Percentiles rank a stretch among this genome's conserved stretches.
These are phyloP conservation scores for Hydroisotoma schaefferi DNA, from an alignment of 2,888 invertebrate genomes.

Conservation along the genomic window DNA sequence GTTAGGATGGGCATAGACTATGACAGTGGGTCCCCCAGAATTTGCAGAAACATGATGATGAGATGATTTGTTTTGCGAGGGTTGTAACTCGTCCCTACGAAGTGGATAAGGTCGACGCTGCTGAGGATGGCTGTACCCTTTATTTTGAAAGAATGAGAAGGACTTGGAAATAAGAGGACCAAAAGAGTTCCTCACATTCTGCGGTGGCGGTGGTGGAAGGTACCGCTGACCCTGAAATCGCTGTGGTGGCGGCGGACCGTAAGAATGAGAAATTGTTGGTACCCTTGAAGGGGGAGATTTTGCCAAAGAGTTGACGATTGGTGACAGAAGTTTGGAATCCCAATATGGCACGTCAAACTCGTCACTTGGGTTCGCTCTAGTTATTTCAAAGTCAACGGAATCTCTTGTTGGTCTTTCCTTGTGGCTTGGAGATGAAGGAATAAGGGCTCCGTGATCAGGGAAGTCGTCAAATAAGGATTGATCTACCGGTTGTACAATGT, in stretches of 20 bases:
- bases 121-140: constrained; percentile 7
- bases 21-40: constrained; percentile 44
- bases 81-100: neutral
- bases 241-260: neutral
- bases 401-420: constrained; percentile 20
- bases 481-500: neutral
- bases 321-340: constrained; percentile 27
- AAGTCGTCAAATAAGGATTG: constrained; percentile 40
- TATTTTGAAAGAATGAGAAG: neutral
- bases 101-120: neutral
- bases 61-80: neutral
- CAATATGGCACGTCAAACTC: constrained; percentile 31
- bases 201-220: neutral
- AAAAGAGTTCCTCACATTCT: neutral
- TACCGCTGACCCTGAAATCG: neutral
- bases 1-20: constrained; percentile 36
- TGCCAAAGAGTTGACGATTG: constrained; percentile 33
- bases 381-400: constrained; percentile 28
- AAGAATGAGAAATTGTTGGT: neutral
- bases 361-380: constrained; percentile 18
- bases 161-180: neutral
- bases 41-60: constrained; percentile 27
- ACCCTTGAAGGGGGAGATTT: constrained; percentile 8
- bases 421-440: neutral
- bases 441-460: constrained; percentile 45